Conservation (phyloP, 2,113 vertebrate species). For the Hemibagrus wyckioides region DNA sequence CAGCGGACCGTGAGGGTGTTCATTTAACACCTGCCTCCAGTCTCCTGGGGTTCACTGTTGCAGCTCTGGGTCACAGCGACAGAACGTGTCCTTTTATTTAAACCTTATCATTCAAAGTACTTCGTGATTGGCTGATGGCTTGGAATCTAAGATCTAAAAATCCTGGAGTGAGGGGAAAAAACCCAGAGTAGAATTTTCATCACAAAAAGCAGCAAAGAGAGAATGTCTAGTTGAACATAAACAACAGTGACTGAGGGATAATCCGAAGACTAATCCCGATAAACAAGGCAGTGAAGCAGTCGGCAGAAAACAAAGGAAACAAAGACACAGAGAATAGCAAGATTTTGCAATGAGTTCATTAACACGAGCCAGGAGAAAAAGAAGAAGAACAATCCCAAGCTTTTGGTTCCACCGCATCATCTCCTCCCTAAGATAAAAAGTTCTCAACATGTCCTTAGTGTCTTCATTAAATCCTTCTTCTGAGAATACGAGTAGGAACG, state of each 20-base stretch:
- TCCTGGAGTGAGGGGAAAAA: too few relatives aligned
- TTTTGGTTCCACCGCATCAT: neutral
- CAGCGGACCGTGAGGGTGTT: neutral
- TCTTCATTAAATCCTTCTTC: neutral
- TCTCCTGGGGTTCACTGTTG: neutral
- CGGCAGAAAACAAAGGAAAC: neutral
- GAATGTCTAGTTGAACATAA: too few relatives aligned
- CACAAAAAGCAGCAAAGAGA: too few relatives aligned
- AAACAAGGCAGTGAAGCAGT: neutral
- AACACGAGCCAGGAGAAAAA: neutral
- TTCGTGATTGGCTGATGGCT: neutral
- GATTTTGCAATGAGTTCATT: neutral
- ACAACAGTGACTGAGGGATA: too few relatives aligned
- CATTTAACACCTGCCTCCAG: constrained; percentile 16
- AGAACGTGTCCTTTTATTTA: neutral
- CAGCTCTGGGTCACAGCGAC: neutral
- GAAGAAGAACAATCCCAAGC: neutral
- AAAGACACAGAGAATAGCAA: neutral
- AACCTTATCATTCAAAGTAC: too few relatives aligned
- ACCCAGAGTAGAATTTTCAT: neutral
- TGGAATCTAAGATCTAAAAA: neutral
- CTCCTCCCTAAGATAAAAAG: neutral
- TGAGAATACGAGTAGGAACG: neutral
- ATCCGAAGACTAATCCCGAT: too few relatives aligned
- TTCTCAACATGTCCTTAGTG: neutral